Evolutionary conservation across 2,888 invertebrate species (phyloP).

Genomic region (Ctena decussata): DNA sequence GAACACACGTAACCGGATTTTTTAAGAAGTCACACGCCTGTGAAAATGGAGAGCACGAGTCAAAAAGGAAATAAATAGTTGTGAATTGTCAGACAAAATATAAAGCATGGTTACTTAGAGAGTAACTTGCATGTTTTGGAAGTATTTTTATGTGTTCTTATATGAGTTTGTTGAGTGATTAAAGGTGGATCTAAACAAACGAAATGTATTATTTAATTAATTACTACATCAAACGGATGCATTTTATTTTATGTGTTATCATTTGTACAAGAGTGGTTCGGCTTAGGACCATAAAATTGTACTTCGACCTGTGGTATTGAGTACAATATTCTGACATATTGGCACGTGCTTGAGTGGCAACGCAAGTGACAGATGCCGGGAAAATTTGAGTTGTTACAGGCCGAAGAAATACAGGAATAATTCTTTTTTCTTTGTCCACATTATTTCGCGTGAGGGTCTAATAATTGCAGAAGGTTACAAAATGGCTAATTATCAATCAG

Average conservation of each 20-base stretch:
- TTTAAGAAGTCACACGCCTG: too few relatives aligned
- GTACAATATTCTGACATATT: background rate
- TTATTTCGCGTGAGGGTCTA: background rate
- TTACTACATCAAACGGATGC: too few relatives aligned
- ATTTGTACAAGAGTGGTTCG: background rate
- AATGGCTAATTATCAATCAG: constrained; percentile 47
- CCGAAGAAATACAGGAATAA: background rate
- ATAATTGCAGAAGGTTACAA: background rate
- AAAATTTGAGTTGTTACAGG: constrained; percentile 35
- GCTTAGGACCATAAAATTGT: background rate
- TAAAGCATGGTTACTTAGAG: too few relatives aligned
- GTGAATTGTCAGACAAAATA: too few relatives aligned
- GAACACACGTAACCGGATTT: background rate
- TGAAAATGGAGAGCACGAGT: too few relatives aligned
- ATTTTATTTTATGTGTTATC: too few relatives aligned
- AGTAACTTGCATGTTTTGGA: too few relatives aligned
- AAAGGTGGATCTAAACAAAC: too few relatives aligned
- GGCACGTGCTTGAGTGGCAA: constrained; percentile 29
- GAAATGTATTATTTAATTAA: too few relatives aligned
- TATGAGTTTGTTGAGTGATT: too few relatives aligned
- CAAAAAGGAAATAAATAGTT: too few relatives aligned
- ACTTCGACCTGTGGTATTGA: background rate
- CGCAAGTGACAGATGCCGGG: constrained; percentile 50
- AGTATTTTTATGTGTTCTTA: too few relatives aligned
- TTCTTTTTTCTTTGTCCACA: background rate